Conservation (phyloP, 2,888 invertebrate genomes). For the Anoplius nigerrimus region DNA sequence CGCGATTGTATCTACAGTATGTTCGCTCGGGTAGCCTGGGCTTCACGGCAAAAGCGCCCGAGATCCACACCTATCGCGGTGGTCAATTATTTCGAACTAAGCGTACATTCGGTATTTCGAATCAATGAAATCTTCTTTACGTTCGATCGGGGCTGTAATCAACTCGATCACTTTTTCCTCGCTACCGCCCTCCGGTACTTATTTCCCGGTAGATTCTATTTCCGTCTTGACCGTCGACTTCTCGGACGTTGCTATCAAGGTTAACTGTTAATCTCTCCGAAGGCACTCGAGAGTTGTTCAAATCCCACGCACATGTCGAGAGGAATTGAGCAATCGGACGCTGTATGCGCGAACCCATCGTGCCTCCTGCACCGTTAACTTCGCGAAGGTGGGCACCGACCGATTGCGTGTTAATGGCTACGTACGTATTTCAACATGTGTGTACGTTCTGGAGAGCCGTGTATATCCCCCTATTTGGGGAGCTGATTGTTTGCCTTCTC, state of each 20-base stretch:
- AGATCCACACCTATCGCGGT: conserved; percentile 22
- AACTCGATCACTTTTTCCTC: conserved; percentile 28
- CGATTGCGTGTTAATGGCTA: conserved; percentile 4
- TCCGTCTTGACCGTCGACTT: conserved; percentile 6
- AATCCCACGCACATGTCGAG: conserved; percentile 61
- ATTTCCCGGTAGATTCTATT: neutral
- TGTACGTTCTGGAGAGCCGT: neutral
- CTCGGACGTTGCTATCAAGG: conserved; percentile 50
- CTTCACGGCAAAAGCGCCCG: conserved; percentile 16
- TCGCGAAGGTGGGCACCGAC: conserved; percentile 35
- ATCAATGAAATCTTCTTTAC: conserved; percentile 32
- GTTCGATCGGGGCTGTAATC: conserved; percentile 49
- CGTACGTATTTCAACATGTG: conserved; percentile 13
- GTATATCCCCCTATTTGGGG: no score
- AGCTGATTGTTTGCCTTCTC: no score
- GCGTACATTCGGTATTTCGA: conserved; percentile 50
- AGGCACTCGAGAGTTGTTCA: conserved; percentile 32
- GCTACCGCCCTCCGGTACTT: conserved; percentile 15
- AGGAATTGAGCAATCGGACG: conserved; percentile 63
- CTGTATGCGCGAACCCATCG: conserved; percentile 28
- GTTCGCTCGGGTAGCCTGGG: neutral
- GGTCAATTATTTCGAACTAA: conserved; percentile 63
- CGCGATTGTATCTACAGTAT: conserved; percentile 36
- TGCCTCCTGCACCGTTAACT: conserved; percentile 54
- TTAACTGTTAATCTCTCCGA: conserved; percentile 62